Conservation (phyloP, 2,888 invertebrate species). For the Xylota segnis region DNA sequence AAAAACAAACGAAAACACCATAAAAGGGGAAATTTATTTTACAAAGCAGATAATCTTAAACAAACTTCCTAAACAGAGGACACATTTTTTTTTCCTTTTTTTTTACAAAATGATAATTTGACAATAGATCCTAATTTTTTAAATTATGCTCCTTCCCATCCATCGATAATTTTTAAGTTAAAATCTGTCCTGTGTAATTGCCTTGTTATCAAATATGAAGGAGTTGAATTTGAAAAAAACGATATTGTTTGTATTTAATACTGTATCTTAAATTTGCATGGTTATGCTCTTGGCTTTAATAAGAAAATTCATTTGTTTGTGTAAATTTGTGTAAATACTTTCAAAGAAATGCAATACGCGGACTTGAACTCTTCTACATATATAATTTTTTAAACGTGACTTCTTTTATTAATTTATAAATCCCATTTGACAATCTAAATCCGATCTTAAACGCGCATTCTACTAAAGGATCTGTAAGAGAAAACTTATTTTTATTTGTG, state of each 20-base stretch:
- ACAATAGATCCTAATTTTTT: conserved; percentile 26
- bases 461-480: conserved; percentile 47
- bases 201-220: conserved; percentile 26
- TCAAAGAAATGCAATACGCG: conserved; percentile 25
- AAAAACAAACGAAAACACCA: conserved; percentile 49
- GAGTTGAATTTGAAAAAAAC: conserved; percentile 8
- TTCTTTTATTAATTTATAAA: conserved; percentile 45
- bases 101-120: conserved; percentile 11
- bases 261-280: conserved; percentile 16
- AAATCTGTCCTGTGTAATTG: conserved; percentile 38
- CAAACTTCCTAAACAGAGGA: conserved; percentile 41
- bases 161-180: conserved; percentile 66
- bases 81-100: conserved; percentile 41
- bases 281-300: conserved; percentile 6
- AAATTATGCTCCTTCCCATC: conserved; percentile 33
- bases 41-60: conserved; percentile 36
- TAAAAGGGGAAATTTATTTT: conserved; percentile 48
- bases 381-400: conserved; percentile 16
- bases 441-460: conserved; percentile 58
- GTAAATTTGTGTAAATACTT: conserved; percentile 60
- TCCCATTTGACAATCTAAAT: conserved; percentile 63
- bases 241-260: background rate
- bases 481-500: conserved; percentile 57
- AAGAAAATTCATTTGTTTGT: conserved; percentile 16
- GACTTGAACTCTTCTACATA: conserved; percentile 28